Base-by-base conservation (phyloP, 2,113 vertebrate genomes). In the Sphaerodactylus townsendi region DNA sequence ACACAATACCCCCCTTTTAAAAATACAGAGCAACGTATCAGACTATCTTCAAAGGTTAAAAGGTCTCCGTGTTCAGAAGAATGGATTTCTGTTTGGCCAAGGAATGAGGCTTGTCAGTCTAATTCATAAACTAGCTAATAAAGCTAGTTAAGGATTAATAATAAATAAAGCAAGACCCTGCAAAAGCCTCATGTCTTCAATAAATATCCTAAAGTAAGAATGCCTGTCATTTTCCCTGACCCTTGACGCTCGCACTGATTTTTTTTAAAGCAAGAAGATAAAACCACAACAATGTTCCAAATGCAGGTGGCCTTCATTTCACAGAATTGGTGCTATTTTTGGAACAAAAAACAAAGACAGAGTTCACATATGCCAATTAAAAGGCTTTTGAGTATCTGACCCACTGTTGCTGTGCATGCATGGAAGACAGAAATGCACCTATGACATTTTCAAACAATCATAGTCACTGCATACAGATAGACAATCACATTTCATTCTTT, bases 121-220 rank as follows among this genome's bases (percentile, higher is more conserved):
- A 75, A 94, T 93, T 88, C 89, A 92, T 93, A 94, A 95, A 91
- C 89, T 35, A 71, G 90, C 93, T 94, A 94, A 92, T 90, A 92
- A 94, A 88, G 78, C 91, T 88, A 30, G 72, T 74, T 14, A 80
- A 92, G 91, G 92, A 94, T 65, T 79, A 78, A 81, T 19, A 84
- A 88, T 84, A 86, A 50, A 76, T 90, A 88, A 86, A 88, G 74
- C 56, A 85, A 59, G 66, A 82, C 35, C 64, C 85, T 74, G 39
- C 39, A 2, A 68, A 64, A 62, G 59, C 39, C 7, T 30, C 88
- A 83, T 80, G 89, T 92, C 86, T 76, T 79, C 74, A 92, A 92
- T 82, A 64, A 84, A 86, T 4, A 71, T 79, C 81, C 13, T 73
- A 50, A 35, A 28, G 15, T 44, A 30, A 76, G 17, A 81, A 41